phyloP scores from a whole-genome alignment of 2,113 vertebrate species.

The Coryphaenoides rupestris region DNA sequence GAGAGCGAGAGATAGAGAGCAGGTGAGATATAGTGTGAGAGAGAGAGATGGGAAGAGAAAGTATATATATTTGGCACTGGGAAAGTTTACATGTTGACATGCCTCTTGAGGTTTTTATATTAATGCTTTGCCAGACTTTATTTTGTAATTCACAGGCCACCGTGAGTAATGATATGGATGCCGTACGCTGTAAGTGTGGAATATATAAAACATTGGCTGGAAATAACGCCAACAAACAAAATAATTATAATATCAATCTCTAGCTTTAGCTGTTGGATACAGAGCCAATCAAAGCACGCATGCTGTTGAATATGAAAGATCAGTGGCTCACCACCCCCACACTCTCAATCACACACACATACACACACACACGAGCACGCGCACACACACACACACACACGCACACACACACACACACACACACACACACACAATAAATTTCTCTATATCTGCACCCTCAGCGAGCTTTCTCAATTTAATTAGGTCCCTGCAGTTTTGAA shows the following conservation, averaged over 20 bases:
- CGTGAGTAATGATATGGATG: conserved; percentile 52
- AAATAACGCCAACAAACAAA: no score
- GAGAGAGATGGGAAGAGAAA: not conserved
- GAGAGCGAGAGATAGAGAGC: conserved; percentile 7
- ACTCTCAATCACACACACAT: no score
- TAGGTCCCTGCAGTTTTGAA: conserved; percentile 43
- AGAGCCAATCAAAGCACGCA: conserved; percentile 36
- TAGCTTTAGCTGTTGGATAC: conserved; percentile 23
- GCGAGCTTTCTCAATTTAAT: conserved; percentile 42
- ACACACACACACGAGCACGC: not conserved
- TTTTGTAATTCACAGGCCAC: conserved; percentile 56
- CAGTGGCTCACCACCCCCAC: conserved; percentile 6
- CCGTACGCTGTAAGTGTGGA: conserved; percentile 37
- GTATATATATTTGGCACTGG: no score
- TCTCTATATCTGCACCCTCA: conserved; percentile 37
- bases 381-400: no score
- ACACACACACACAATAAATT: conserved; percentile 18
- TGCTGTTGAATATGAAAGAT: conserved; percentile 19
- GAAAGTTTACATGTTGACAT: no score
- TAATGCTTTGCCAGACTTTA: conserved; percentile 55
- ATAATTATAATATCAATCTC: conserved; percentile 28
- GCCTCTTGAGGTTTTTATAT: conserved; percentile 22
- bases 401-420: no score
- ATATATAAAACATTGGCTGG: conserved; percentile 16
- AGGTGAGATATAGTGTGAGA: not conserved